Evolutionary conservation across 2,888 invertebrate species (phyloP).

Genomic region (Teleiodes luculella): DNA sequence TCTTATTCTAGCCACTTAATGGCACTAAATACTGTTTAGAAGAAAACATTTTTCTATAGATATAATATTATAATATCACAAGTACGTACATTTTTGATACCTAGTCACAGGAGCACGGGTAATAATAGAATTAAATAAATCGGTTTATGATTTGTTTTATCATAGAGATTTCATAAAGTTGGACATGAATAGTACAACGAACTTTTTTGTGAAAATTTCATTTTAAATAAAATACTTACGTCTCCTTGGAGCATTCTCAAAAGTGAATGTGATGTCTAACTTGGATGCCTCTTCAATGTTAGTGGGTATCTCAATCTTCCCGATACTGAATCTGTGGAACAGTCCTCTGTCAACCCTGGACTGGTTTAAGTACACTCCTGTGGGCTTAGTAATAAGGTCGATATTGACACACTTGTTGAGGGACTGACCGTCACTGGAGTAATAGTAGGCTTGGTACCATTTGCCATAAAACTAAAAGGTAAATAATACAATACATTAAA

Average conservation of each 20-base stretch:
- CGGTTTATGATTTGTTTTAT: no score
- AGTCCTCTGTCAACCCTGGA: conserved; percentile 56
- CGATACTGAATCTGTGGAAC: conserved; percentile 57
- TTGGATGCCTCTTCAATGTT: conserved; percentile 40
- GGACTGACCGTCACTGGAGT: conserved; percentile 52
- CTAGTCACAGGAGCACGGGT: no score
- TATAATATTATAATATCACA: no score
- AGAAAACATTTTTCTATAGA: no score
- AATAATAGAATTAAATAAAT: no score
- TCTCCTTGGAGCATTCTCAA: conserved; percentile 54
- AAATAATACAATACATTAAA: conserved; percentile 27
- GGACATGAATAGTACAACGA: no score
- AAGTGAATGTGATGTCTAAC: conserved; percentile 46
- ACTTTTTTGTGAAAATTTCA: no score
- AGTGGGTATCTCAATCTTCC: conserved; percentile 39
- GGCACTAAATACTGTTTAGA: no score
- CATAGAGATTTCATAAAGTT: no score
- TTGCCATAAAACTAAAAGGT: conserved; percentile 54
- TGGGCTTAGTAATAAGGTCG: conserved; percentile 40
- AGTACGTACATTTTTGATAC: no score
- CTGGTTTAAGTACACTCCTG: conserved; percentile 52
- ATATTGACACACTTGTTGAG: conserved; percentile 57
- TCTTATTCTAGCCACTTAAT: no score
- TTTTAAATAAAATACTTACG: conserved; percentile 40
- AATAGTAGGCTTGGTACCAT: conserved; percentile 62